Percentiles rank a stretch among this genome's conserved stretches.
phyloP scores from a whole-genome alignment of 2,888 invertebrate species.

The Galerucella nymphaeae region DNA sequence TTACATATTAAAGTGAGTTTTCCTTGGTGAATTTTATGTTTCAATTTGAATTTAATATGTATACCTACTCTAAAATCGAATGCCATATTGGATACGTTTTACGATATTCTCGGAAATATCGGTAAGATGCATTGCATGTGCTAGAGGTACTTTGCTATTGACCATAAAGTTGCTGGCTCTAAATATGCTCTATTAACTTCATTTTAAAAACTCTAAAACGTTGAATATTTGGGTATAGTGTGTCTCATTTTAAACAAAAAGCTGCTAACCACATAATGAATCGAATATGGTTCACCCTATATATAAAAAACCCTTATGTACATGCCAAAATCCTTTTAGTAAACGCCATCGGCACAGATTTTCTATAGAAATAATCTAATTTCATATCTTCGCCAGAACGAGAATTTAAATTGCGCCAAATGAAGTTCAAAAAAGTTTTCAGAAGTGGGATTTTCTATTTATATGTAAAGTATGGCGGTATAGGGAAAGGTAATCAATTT shows the following conservation, averaged over 20 bases:
- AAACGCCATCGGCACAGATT: not conserved
- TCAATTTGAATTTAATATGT: not conserved
- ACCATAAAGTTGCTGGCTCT: not conserved
- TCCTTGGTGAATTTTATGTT: no score
- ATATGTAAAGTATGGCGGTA: slow-evolving; percentile 23
- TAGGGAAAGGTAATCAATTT: slow-evolving; percentile 13
- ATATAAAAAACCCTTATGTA: not conserved
- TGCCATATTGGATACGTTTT: not conserved
- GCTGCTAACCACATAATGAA: no score
- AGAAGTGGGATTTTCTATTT: slow-evolving; percentile 18
- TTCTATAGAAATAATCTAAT: slow-evolving; percentile 6
- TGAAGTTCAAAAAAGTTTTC: slow-evolving; percentile 15
- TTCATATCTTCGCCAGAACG: slow-evolving; percentile 1
- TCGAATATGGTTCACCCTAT: no score
- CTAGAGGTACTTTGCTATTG: not conserved
- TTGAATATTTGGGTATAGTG: no score
- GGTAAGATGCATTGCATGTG: not conserved
- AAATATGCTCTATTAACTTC: not conserved
- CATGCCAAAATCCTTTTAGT: not conserved
- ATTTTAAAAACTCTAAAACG: not conserved
- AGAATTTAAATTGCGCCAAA: slow-evolving; percentile 11
- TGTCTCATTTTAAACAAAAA: no score
- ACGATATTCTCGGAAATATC: not conserved
- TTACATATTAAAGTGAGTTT: not conserved
- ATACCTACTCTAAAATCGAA: not conserved